Evolutionary conservation across 2,797 vertebrate species (phyloP), one percentile per base, ranked within the genome.

Genomic region (Cossypha caffra): DNA sequence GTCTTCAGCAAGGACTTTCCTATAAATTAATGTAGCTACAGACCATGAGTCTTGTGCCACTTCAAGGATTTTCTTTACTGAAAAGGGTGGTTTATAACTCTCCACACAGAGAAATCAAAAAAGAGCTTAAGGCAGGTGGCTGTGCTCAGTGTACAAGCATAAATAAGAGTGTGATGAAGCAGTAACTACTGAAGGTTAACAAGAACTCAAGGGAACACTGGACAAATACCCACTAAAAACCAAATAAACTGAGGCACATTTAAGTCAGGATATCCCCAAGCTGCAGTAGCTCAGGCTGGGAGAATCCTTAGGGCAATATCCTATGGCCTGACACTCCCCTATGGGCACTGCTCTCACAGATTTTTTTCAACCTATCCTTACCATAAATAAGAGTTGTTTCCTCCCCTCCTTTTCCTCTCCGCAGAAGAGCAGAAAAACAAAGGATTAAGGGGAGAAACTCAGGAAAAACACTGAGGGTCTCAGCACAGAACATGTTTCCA

Each of bases 51-150:
- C 11, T 84, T 83, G 37, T 73, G 42, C 61, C 64, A 94, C 45
- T 87, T 90, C 66, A 92, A 93, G 85, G 79, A 89, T 95, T 92
- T 94, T 84, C 85, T 77, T 76, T 73, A 45, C 51, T 57, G 33
- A 76, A 82, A 66, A 62, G n/a, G 11, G 29, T 94, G 47, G 24
- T 95, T 80, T 81, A 85, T 73, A 95, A 63, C 48, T 74, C 48
- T 51, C 15, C 31, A 75, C 7, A 10, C 1, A 66, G 37, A 55
- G 11, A 48, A 89, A 93, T 89, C 31, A 66, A 82, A 33, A 9
- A 79, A 73, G 92, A 71, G 8, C n/a, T 66, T 91, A 85, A 79
- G 50, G 57, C 33, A 68, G 21, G 13, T 74, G 29, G 21, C 20
- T 85, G 42, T 47, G 24, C 26, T 79, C 6, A 43, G 42, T 45